Percentiles rank a stretch among this genome's conserved stretches.
Evolutionary conservation across 2,113 vertebrate genomes (phyloP).

Genomic region (Dasyornis broadbenti): DNA sequence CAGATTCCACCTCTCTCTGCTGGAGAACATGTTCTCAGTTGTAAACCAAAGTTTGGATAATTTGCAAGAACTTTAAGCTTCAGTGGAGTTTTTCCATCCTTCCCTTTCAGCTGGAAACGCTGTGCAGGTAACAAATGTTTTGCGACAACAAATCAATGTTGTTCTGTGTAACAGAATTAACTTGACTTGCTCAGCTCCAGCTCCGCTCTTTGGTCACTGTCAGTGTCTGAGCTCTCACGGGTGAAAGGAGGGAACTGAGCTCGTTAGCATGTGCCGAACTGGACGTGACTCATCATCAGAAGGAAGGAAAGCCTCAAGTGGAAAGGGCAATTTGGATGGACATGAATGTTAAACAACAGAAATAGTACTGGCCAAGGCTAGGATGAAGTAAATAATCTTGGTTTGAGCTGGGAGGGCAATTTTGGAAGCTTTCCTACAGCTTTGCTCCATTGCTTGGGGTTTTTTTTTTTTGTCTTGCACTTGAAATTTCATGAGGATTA

Average conservation of each 20-base stretch:
- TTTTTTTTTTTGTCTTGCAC: neutral
- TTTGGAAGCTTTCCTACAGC: neutral
- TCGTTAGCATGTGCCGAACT: neutral
- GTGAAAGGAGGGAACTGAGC: neutral
- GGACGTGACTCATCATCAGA: neutral
- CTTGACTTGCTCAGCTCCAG: slow-evolving; percentile 10
- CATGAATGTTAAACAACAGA: neutral
- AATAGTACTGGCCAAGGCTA: neutral
- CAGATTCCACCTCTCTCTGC: neutral
- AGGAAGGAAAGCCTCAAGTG: neutral
- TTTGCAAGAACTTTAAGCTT: neutral
- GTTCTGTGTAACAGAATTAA: slow-evolving; percentile 66
- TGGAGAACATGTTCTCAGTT: accelerated
- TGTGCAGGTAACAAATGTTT: neutral
- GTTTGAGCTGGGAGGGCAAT: neutral
- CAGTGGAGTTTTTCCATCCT: neutral
- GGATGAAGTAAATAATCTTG: neutral
- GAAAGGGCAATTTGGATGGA: neutral
- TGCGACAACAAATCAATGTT: slow-evolving; percentile 70
- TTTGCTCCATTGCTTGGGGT: neutral
- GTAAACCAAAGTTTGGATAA: neutral
- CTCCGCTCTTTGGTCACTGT: slow-evolving; percentile 65
- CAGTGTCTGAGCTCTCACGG: slow-evolving; percentile 40
- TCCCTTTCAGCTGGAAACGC: neutral
- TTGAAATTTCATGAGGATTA: neutral